phyloP scores from a whole-genome alignment of 2,113 vertebrate genomes.

The Astatoreochromis straeleni region DNA sequence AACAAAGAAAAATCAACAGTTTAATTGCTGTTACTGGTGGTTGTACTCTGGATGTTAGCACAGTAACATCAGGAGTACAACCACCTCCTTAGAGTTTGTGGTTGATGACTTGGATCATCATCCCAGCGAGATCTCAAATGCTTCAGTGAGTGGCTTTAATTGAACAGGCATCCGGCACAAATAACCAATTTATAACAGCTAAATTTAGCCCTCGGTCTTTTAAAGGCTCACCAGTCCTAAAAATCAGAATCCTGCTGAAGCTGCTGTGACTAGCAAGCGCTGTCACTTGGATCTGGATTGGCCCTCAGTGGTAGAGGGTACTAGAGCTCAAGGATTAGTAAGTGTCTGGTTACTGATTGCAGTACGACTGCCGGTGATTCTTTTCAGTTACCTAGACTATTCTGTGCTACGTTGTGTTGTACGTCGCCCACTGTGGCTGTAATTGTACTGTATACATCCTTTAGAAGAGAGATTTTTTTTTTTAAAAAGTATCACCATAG shows the following conservation, averaged over 20 bases:
- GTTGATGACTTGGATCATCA: conserved; percentile 20
- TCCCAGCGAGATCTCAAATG: conserved; percentile 27
- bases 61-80: background rate
- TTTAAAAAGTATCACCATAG: background rate
- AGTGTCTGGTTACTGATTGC: background rate
- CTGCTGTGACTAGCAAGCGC: background rate
- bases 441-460: background rate
- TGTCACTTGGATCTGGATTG: conserved; percentile 18
- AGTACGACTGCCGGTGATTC: background rate
- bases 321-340: conserved; percentile 3
- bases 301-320: conserved; percentile 1
- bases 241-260: background rate
- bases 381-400: background rate
- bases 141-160: conserved; percentile 56
- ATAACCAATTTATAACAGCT: conserved; percentile 57
- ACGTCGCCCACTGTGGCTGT: background rate
- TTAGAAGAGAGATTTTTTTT: background rate
- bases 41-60: background rate
- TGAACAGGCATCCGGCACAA: conserved; percentile 56
- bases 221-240: conserved; percentile 29
- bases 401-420: background rate
- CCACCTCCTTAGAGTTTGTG: conserved; percentile 12
- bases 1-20: background rate
- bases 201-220: conserved; percentile 48
- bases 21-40: conserved; percentile 14